Conservation (phyloP, 2,888 invertebrate species). For the Biston betularia region DNA sequence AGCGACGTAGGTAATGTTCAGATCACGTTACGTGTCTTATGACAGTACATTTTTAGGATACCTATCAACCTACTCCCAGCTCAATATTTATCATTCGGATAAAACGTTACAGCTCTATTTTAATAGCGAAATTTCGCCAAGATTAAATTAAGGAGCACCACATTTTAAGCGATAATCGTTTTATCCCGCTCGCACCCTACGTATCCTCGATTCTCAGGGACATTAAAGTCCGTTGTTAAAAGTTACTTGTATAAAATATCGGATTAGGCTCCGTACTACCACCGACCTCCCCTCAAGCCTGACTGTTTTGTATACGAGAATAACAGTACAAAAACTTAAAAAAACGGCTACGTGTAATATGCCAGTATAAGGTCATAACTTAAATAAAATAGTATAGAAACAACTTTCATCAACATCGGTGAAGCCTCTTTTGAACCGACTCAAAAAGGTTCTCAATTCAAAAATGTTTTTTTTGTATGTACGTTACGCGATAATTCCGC, state of each 20-base stretch:
- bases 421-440: no score
- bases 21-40: no score
- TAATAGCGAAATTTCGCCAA: constrained; percentile 33
- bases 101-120: constrained; percentile 33
- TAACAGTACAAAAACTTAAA: constrained; percentile 13
- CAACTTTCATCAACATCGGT: no score
- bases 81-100: constrained; percentile 27
- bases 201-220: constrained; percentile 42
- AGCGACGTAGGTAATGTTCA: no score
- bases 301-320: constrained; percentile 49
- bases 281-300: constrained; percentile 56
- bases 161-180: constrained; percentile 35
- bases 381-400: no score
- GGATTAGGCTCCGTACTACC: constrained; percentile 49
- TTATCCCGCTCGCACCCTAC: constrained; percentile 33
- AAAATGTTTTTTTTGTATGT: no score
- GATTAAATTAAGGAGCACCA: constrained; percentile 37
- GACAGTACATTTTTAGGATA: neutral
- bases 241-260: constrained; percentile 57
- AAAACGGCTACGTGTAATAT: neutral
- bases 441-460: no score
- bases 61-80: neutral
- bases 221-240: constrained; percentile 44
- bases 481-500: no score
- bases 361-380: no score